A percentile compares a stretch with the other conserved stretches of the same genome.
Conservation (phyloP, 1,140 invertebrate species). For the Batillaria attramentaria region DNA sequence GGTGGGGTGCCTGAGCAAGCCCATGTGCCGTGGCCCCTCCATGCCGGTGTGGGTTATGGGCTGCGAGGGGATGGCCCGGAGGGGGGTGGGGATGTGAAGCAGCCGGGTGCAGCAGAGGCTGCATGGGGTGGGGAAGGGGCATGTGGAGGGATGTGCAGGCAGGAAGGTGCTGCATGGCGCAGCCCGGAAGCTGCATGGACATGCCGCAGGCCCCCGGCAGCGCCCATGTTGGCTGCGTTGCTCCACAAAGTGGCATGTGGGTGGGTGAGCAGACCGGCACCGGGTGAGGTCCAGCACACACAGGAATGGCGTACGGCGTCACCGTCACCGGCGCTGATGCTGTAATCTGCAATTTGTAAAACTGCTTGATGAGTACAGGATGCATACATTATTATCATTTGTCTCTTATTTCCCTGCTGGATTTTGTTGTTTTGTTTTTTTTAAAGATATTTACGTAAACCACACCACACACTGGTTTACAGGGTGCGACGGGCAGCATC, state of each 20-base stretch:
- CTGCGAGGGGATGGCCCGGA: constrained; percentile 41
- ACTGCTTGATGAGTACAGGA: too few species aligned
- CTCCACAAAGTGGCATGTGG: constrained; percentile 62
- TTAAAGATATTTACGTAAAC: too few species aligned
- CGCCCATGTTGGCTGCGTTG: constrained; percentile 59
- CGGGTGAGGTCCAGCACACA: constrained; percentile 67
- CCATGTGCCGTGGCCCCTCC: not conserved
- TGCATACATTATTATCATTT: too few species aligned
- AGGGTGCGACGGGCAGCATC: too few species aligned
- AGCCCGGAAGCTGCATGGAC: constrained; percentile 52
- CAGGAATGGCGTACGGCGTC: constrained; percentile 71
- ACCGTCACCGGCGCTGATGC: constrained; percentile 77
- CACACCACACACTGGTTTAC: too few species aligned
- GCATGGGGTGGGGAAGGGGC: constrained; percentile 47
- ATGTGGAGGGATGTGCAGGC: constrained; percentile 64
- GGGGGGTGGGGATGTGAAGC: constrained; percentile 49
- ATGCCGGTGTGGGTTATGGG: constrained; percentile 24
- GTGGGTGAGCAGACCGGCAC: constrained; percentile 63
- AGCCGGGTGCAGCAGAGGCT: constrained; percentile 74
- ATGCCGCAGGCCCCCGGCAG: constrained; percentile 30
- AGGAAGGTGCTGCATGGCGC: constrained; percentile 68
- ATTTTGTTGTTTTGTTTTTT: too few species aligned
- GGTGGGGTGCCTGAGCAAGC: constrained; percentile 70
- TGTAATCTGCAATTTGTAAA: constrained; percentile 76
- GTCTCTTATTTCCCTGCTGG: too few species aligned